These are phyloP conservation scores for Bombus difficillimus DNA, from an alignment of 1,140 invertebrate genomes.

Conservation along the genomic window DNA sequence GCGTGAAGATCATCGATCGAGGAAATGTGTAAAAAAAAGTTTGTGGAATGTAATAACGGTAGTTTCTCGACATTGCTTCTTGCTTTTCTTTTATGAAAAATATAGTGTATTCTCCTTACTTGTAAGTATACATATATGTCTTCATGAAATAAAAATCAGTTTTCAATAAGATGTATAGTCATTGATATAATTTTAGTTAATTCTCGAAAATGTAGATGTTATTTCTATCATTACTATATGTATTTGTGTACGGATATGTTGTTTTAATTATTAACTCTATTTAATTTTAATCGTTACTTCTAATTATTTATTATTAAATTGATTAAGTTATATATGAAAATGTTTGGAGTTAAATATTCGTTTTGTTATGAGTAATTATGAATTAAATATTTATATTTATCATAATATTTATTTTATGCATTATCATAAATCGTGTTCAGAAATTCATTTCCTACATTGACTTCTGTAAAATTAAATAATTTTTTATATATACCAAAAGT, in stretches of 20 bases:
- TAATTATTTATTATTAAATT: neutral
- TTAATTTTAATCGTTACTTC: neutral
- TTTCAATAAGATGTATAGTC: neutral
- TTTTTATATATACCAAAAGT: too few species aligned
- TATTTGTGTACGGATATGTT: neutral
- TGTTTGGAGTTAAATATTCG: neutral
- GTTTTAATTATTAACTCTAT: neutral
- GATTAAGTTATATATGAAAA: neutral
- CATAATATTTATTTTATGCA: too few species aligned
- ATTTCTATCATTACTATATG: neutral
- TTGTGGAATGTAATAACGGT: neutral
- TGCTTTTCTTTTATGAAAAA: neutral
- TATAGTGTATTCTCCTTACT: neutral
- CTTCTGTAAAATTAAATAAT: too few species aligned
- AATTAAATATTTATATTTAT: too few species aligned
- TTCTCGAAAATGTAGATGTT: neutral
- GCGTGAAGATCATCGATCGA: neutral
- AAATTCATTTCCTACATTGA: too few species aligned
- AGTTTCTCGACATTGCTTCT: neutral
- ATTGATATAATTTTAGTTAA: neutral
- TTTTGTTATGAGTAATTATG: neutral
- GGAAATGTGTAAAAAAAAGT: neutral
- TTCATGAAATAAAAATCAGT: neutral
- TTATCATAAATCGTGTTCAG: too few species aligned
- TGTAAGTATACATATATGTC: neutral